Base-by-base conservation (phyloP, 2,113 vertebrate species). In the Tachysurus vachellii region DNA sequence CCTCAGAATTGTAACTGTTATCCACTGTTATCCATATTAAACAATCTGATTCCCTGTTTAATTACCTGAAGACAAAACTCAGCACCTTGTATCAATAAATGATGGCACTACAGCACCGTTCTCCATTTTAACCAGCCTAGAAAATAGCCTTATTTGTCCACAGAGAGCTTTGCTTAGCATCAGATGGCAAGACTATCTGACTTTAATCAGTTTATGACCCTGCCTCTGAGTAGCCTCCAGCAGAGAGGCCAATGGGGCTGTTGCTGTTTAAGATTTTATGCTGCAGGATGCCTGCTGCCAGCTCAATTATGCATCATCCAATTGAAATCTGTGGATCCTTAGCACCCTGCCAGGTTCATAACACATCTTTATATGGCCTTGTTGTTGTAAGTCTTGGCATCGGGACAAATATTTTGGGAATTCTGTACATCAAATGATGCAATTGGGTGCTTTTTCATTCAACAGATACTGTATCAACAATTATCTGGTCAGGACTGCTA, bases 231-330 rank as follows among this genome's bases (percentile, higher is more conserved):
- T 68, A 42, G 85, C 88, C 82, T 88, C 85, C 82, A 83, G 85
- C 85, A 85, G 84, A 31, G 77, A 85, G 79, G 84, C 86, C 76
- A 47, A 70, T 28, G 76, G 68, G 89, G 82, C 75, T 54, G 84
- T 83, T 84, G 54, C 84, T 19, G 57, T 86, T 85, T 86, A 85
- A 73, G 84, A 84, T 82, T 83, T 71, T 83, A 82, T 89, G 75
- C 75, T 23, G 75, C 82, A 79, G 86, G 82, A 91, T 70, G 59
- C 82, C 77, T 76, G 75, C 77, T 87, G 86, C 85, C 84, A 87
- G 82, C 88, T 85, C 87, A 81, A 87, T 89, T 86, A 84, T 89
- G 86, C 50, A 64, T 83, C 56, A 81, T 36, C 85, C 70, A 64
- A 86, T 85, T 83, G 62, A 88, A 89, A 85, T 89, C 83, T 73